Conservation (phyloP, 2,888 invertebrate species). For the Lycia hirtaria region DNA sequence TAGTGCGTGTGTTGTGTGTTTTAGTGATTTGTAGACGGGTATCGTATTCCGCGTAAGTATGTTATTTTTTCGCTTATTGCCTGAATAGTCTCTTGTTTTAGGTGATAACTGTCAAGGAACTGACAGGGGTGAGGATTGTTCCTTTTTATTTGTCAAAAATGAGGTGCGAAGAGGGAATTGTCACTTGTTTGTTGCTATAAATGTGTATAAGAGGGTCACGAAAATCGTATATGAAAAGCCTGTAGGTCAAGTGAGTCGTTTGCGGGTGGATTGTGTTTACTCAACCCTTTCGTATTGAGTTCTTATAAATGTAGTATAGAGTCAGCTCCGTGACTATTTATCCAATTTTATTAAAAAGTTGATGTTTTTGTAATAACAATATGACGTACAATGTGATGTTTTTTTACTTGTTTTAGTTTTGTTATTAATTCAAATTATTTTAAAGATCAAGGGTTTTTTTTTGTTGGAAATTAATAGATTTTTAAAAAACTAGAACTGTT, state of each 20-base stretch:
- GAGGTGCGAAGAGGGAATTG: background rate
- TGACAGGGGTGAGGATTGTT: conserved; percentile 19
- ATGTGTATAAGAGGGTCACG: background rate
- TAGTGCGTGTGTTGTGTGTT: conserved; percentile 19
- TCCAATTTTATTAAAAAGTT: too few relatives aligned
- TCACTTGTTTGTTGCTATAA: conserved; percentile 3
- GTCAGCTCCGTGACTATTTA: too few relatives aligned
- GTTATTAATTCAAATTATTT: too few relatives aligned
- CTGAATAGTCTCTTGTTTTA: conserved; percentile 12
- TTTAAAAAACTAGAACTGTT: too few relatives aligned
- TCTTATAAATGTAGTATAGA: too few relatives aligned
- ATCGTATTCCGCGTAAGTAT: conserved; percentile 21
- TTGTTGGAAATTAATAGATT: too few relatives aligned
- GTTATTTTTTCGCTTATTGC: conserved; percentile 5
- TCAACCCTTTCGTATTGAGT: too few relatives aligned
- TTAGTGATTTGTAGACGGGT: conserved; percentile 3
- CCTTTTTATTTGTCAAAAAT: conserved; percentile 22
- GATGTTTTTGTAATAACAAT: too few relatives aligned
- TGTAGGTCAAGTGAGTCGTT: background rate
- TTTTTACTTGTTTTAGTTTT: too few relatives aligned
- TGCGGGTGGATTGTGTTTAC: conserved; percentile 9
- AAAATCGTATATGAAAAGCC: background rate
- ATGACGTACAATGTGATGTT: too few relatives aligned
- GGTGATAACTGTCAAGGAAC: conserved; percentile 18
- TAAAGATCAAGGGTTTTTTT: too few relatives aligned